Evolutionary conservation across 30 jellyfish, hydroid and myxozoan species (phyloP).

Genomic region (Aurelia sp.): DNA sequence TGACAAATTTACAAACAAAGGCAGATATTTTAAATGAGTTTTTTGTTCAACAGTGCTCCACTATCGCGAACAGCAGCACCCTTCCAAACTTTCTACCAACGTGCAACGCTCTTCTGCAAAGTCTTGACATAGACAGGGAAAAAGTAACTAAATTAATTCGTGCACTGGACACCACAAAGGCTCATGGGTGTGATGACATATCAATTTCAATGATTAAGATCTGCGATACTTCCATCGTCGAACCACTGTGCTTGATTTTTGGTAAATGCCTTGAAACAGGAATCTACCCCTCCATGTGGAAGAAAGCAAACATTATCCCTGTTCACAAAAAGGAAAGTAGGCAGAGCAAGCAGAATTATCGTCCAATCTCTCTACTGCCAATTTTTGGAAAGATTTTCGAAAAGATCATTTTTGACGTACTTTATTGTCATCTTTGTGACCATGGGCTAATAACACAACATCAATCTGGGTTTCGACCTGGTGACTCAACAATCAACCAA

Average conservation of each 20-base stretch:
- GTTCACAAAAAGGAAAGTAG: too few species aligned
- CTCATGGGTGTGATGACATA: too few species aligned
- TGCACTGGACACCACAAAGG: not conserved
- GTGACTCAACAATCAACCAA: constrained; percentile 54
- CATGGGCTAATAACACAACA: constrained; percentile 34
- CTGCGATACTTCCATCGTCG: constrained; percentile 24
- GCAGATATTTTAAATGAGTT: not conserved
- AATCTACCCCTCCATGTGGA: too few species aligned
- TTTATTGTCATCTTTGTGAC: constrained; percentile 40
- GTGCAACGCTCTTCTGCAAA: constrained; percentile 13
- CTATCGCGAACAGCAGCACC: constrained; percentile 20
- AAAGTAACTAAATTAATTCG: constrained; percentile 14
- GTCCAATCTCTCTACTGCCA: not conserved
- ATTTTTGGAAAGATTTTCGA: constrained; percentile 10
- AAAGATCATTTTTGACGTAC: constrained; percentile 34
- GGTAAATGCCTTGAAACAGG: too few species aligned
- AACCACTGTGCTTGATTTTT: not conserved
- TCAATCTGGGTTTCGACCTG: constrained; percentile 56
- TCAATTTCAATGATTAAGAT: constrained; percentile 19
- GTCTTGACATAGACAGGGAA: constrained; percentile 24
- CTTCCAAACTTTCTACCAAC: constrained; percentile 5
- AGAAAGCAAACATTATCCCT: too few species aligned
- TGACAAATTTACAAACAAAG: too few species aligned
- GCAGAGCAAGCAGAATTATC: too few species aligned
- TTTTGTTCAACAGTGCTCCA: constrained; percentile 25